Base-by-base conservation (phyloP, 2,797 vertebrate genomes). In the Characodon lateralis region DNA sequence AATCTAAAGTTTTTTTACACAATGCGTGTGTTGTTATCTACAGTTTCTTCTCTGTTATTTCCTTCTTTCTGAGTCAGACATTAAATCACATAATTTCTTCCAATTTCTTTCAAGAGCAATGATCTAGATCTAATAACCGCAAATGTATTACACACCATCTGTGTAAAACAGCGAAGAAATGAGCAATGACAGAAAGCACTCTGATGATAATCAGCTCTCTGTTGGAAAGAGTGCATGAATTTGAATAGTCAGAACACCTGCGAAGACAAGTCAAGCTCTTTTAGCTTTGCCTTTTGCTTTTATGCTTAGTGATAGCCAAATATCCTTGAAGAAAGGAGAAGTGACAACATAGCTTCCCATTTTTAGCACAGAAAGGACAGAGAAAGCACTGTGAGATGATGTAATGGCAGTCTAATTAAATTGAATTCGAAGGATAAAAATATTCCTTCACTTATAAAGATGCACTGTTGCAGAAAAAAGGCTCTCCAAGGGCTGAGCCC, bases 241-340 rank as follows among this genome's bases (percentile, higher is more conserved):
- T 76, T 72, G 80, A 88, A 85, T 76, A 80, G 41, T 73, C 73
- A 46, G 72, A 82, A 77, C 82, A 80, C 85, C 89, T 84, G 83
- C 72, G 35, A 85, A 78, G 61, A 80, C 39, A 56, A 74, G 68
- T 56, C 0, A 3, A 69, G 41, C 61, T 53, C 59, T 71, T 76
- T 68, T 71, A 20, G 13, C 24, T 41, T 55, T 63, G 9, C 43
- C 77, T 63, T 66, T 71, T 13, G 48, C 22, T 76, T 75, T 72
- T n/a, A 50, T 35, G 35, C 31, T 41, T 41, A 28, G 72, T 71
- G 71, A 73, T 78, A 72, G 79, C 82, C 26, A 76, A n/a, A 83
- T 65, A 41, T 51, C 81, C 56, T 48, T 3, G 59, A 43, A 68
- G 74, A 65, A 28, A 55, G 63, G 26, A 66, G n/a, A 72, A 63